phyloP scores from a whole-genome alignment of 2,797 vertebrate genomes.

The Hyperoplus lanceolatus region DNA sequence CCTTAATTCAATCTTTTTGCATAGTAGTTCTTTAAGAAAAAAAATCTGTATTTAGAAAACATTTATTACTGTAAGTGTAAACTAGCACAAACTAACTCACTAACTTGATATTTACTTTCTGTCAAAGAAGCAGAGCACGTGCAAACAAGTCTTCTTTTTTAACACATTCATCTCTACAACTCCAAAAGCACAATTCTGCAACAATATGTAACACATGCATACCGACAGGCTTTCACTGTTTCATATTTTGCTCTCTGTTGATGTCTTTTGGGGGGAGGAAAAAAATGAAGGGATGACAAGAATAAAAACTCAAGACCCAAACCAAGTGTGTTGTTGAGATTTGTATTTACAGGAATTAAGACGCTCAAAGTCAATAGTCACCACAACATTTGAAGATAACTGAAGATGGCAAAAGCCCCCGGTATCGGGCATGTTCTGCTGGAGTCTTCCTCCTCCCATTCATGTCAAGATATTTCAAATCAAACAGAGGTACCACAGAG shows the following conservation, averaged over 20 bases:
- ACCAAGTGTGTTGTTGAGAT: slow-evolving; percentile 57
- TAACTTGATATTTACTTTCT: slow-evolving; percentile 18
- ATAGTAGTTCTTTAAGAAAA: background rate
- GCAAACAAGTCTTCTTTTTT: slow-evolving; percentile 60
- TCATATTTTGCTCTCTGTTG: slow-evolving; percentile 47
- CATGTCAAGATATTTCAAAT: slow-evolving; percentile 45
- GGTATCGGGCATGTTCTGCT: slow-evolving; percentile 14
- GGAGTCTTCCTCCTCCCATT: slow-evolving; percentile 13
- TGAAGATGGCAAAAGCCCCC: slow-evolving; percentile 43
- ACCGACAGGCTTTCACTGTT: slow-evolving; percentile 30
- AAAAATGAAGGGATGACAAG: slow-evolving; percentile 46
- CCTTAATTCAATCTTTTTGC: background rate
- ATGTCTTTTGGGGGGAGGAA: background rate
- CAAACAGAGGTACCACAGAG: slow-evolving; percentile 60
- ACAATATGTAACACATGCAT: slow-evolving; percentile 65
- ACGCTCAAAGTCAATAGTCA: slow-evolving; percentile 59
- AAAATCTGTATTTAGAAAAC: background rate
- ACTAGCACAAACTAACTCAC: background rate
- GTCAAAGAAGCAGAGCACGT: slow-evolving; percentile 56
- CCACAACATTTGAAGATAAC: slow-evolving; percentile 52
- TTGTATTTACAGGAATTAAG: slow-evolving; percentile 78
- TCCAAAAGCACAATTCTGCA: slow-evolving; percentile 61
- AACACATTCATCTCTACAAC: slow-evolving; percentile 66
- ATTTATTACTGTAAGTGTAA: background rate
- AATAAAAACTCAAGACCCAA: slow-evolving; percentile 71